Evolutionary conservation across 1,140 invertebrate genomes (phyloP).

Genomic region (Geopemphigus sp.): DNA sequence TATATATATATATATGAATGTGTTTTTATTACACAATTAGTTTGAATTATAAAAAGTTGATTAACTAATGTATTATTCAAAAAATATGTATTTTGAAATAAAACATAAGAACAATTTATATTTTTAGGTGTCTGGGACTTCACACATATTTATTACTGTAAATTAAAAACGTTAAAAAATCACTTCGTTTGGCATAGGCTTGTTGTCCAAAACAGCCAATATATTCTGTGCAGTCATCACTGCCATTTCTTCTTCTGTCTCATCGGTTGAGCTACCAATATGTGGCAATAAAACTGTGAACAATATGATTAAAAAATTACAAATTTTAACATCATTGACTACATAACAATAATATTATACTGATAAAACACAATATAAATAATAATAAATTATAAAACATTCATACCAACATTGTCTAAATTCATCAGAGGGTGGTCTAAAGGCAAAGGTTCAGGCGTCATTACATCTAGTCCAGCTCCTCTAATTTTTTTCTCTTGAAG

Average conservation of each 20-base stretch:
- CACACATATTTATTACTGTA: no score
- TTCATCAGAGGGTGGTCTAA: constrained; percentile 72
- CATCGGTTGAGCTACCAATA: constrained; percentile 78
- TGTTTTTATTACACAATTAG: no score
- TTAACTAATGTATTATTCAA: no score
- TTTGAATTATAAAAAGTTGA: no score
- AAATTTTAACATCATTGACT: neutral
- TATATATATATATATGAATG: no score
- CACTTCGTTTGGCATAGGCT: constrained; percentile 60
- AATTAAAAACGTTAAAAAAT: neutral
- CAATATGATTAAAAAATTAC: neutral
- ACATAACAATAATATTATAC: neutral
- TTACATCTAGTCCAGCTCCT: constrained; percentile 90
- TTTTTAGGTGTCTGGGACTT: no score
- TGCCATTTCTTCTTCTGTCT: constrained; percentile 77
- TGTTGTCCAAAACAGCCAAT: constrained; percentile 68
- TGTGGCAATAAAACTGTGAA: constrained; percentile 64
- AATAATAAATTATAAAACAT: constrained; percentile 33
- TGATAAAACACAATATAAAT: neutral
- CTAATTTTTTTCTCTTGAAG: constrained; percentile 70
- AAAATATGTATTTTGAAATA: no score
- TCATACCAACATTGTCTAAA: constrained; percentile 73
- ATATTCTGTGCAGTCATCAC: constrained; percentile 76
- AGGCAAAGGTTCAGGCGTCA: constrained; percentile 85
- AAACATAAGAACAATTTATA: no score